phyloP scores from a whole-genome alignment of 2,888 invertebrate genomes.

The Megastigmus dorsalis region DNA sequence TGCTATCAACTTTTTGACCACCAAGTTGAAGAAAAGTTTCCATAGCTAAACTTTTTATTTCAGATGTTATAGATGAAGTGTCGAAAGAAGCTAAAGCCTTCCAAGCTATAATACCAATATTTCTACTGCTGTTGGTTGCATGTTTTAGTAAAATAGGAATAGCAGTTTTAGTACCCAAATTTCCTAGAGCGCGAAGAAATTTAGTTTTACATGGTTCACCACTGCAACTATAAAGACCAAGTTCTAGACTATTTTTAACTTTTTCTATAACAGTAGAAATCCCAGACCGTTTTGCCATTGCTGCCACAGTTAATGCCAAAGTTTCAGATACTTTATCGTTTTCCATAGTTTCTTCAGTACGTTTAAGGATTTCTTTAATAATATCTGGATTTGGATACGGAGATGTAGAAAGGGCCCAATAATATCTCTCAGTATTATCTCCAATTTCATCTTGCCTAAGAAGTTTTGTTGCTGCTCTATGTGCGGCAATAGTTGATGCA shows the following conservation, averaged over 20 bases:
- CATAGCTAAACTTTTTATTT: constrained; percentile 75
- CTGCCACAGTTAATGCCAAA: constrained; percentile 80
- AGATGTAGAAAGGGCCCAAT: constrained; percentile 83
- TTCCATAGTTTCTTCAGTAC: constrained; percentile 75
- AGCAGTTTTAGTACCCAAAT: constrained; percentile 79
- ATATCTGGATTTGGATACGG: constrained; percentile 79
- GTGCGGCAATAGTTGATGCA: constrained; percentile 81
- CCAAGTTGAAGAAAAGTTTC: constrained; percentile 79
- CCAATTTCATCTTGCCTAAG: constrained; percentile 77
- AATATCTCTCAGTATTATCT: constrained; percentile 82
- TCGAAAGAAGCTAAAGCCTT: constrained; percentile 80
- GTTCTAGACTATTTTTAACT: constrained; percentile 67
- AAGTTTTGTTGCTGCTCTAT: constrained; percentile 81
- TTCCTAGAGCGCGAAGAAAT: constrained; percentile 82
- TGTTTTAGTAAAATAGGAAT: constrained; percentile 79
- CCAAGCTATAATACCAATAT: constrained; percentile 81
- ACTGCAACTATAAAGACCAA: constrained; percentile 76
- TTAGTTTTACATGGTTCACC: constrained; percentile 78
- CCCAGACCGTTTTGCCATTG: constrained; percentile 76
- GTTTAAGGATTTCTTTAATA: constrained; percentile 75
- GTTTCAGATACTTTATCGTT: constrained; percentile 82
- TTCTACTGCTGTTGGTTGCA: constrained; percentile 76
- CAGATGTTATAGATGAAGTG: constrained; percentile 64
- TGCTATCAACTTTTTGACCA: constrained; percentile 78
- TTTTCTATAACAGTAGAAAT: constrained; percentile 62